phyloP scores from a whole-genome alignment of 2,888 invertebrate species.

The Cactoblastis cactorum region DNA sequence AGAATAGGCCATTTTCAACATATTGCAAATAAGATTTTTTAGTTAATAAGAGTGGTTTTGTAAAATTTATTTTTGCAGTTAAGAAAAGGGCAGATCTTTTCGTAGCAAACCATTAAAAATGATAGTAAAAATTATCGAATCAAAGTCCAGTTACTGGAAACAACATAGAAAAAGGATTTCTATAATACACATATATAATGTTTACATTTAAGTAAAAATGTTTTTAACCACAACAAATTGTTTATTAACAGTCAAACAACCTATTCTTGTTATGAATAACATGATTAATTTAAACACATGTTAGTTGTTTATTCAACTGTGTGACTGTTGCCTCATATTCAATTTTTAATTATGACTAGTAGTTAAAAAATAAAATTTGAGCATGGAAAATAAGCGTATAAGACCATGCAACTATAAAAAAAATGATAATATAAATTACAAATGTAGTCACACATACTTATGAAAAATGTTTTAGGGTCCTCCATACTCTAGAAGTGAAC shows the following conservation, averaged over 20 bases:
- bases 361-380: slow-evolving; percentile 74
- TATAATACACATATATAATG: background rate
- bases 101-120: no score
- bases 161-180: background rate
- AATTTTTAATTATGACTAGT: slow-evolving; percentile 75
- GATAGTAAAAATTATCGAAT: no score
- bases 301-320: slow-evolving; percentile 38
- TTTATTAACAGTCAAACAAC: background rate
- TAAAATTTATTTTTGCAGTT: no score
- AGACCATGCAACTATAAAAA: slow-evolving; percentile 74
- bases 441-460: slow-evolving; percentile 52
- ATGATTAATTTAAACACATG: slow-evolving; percentile 49
- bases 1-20: background rate
- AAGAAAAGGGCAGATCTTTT: no score
- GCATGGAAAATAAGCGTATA: slow-evolving; percentile 75
- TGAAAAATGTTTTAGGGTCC: slow-evolving; percentile 32
- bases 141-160: no score
- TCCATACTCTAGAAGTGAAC: slow-evolving; percentile 39
- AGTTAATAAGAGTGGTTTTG: no score
- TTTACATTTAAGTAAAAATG: background rate
- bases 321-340: slow-evolving; percentile 43
- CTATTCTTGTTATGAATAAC: slow-evolving; percentile 19
- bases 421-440: slow-evolving; percentile 70
- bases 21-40: no score
- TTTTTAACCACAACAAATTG: background rate